Base-by-base conservation (phyloP, 2,797 vertebrate genomes). In the Octomys mimax region DNA sequence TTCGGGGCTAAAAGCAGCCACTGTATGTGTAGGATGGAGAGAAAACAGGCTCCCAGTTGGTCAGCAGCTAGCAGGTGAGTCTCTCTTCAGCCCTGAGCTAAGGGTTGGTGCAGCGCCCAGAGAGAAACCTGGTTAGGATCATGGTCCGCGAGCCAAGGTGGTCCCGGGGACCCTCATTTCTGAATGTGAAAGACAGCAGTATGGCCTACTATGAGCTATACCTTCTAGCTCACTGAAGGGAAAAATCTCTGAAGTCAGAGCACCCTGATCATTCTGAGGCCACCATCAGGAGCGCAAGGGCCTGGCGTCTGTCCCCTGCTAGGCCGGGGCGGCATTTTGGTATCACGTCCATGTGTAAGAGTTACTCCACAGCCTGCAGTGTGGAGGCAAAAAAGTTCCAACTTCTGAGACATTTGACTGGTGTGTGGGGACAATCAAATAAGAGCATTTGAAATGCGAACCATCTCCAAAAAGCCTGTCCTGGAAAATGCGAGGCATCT, bases 401-500 rank as follows among this genome's bases (percentile, higher is more conserved):
- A 83, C 84, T 95, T 91, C 83, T 95, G 89, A 87, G 93, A 86
- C 66, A 52, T 57, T 71, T 88, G 28, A 42, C 62, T 75, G 46
- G 81, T 94, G 92, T 75, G 89, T 90, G 84, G 93, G 85, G 93
- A 96, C 93, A 73, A 87, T 95, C 93, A 89, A 13, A n/a, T 33
- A 31, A 33, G 89, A 85, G 75, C 59, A 92, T 64, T 88, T 93
- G 96, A 96, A 97, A 97, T 89, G 87, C 46, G 90, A 97, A 57
- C 62, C 96, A 26, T 92, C 81, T 94, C 96, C 21, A n/a, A 46
- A 73, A 79, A 96, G 73, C 62, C 70, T 13, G 0, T 80, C 79
- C 64, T 89, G 92, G 95, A 83, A 95, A 92, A 81, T 62, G 92
- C 3, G 0, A 89, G 93, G 91, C 97, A 97, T 96, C 97, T 96